These are phyloP conservation scores for Acomys russatus DNA, from an alignment of 2,797 vertebrate genomes.

Conservation along the genomic window DNA sequence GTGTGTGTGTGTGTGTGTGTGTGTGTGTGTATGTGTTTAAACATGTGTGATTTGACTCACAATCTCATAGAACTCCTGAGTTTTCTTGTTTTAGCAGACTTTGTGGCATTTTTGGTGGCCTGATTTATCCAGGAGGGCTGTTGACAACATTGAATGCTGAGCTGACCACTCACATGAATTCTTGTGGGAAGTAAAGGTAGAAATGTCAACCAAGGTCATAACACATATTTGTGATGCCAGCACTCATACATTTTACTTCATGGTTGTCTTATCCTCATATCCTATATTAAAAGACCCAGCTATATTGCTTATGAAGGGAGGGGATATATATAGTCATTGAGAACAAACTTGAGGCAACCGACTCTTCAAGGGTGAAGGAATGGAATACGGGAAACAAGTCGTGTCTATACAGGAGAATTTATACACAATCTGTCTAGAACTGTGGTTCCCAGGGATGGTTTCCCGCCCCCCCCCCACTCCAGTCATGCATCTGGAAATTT, in stretches of 20 bases:
- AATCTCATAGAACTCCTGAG: neutral
- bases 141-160: neutral
- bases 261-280: neutral
- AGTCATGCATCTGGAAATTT: neutral
- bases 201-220: constrained; percentile 46
- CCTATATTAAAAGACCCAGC: neutral
- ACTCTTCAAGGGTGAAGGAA: neutral
- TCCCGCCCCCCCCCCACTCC: neutral
- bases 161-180: neutral
- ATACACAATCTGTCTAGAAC: neutral
- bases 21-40: neutral
- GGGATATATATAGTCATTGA: neutral
- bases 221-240: neutral
- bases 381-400: neutral
- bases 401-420: neutral
- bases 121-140: neutral
- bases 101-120: neutral
- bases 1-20: neutral
- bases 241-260: neutral
- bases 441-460: neutral
- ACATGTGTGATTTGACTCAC: neutral
- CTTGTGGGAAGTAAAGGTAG: constrained; percentile 28
- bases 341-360: neutral
- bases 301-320: neutral
- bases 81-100: constrained; percentile 38